These are phyloP conservation scores for Aquatica leii DNA, from an alignment of 2,888 invertebrate species.

Conservation along the genomic window DNA sequence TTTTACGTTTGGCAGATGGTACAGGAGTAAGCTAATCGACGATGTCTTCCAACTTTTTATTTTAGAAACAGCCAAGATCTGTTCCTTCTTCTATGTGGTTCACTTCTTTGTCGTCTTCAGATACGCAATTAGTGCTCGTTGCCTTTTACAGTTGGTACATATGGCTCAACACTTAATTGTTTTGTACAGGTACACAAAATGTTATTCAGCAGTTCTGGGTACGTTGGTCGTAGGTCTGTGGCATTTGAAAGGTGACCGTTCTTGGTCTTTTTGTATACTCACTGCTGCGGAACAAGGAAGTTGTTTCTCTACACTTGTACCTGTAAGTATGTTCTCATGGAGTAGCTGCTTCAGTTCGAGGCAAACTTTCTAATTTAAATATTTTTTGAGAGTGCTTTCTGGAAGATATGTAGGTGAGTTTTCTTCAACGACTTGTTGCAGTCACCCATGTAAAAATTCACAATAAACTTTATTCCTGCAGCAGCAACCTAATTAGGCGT, in stretches of 20 bases:
- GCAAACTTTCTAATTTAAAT: background rate
- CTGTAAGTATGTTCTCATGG: conserved; percentile 1
- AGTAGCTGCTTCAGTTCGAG: conserved; percentile 1
- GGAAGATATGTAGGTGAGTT: background rate
- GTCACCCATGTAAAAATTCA: background rate
- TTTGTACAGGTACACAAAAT: too few species aligned
- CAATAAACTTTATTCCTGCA: background rate
- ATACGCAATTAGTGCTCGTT: background rate
- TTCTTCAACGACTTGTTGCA: background rate
- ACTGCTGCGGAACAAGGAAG: conserved; percentile 1
- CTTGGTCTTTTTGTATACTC: conserved; percentile 3
- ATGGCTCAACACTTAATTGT: background rate
- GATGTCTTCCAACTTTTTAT: too few species aligned
- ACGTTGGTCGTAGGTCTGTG: too few species aligned
- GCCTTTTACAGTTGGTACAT: background rate
- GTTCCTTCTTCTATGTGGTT: too few species aligned
- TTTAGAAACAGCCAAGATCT: too few species aligned
- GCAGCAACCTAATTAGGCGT: background rate
- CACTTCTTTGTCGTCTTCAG: too few species aligned
- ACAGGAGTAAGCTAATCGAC: background rate
- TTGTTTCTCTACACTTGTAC: conserved; percentile 4
- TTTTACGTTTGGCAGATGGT: background rate
- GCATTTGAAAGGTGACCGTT: too few species aligned
- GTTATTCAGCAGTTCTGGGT: too few species aligned
- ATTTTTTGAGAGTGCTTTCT: background rate